Evolutionary conservation across 2,113 vertebrate species (phyloP).

Genomic region (Stigmatopora nigra): DNA sequence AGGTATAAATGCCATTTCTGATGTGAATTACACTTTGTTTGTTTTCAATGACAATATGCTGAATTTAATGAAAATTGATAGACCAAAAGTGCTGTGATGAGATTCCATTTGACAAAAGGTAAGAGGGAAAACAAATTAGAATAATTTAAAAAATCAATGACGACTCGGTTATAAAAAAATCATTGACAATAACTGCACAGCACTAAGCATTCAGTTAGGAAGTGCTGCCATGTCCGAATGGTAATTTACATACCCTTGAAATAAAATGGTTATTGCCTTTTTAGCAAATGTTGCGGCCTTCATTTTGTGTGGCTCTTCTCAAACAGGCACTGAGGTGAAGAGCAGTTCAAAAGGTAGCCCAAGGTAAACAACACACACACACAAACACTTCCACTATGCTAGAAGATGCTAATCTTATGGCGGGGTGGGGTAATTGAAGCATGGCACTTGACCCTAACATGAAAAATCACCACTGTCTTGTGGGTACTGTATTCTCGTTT

Average conservation of each 20-base stretch:
- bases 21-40: not conserved
- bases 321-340: slow-evolving; percentile 91
- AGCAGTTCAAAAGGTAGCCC: slow-evolving; percentile 77
- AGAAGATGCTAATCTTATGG: slow-evolving; percentile 25
- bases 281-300: slow-evolving; percentile 71
- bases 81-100: no score
- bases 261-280: slow-evolving; percentile 66
- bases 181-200: not conserved
- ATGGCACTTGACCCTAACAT: slow-evolving; percentile 43
- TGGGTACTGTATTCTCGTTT: slow-evolving; percentile 22
- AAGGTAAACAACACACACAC: slow-evolving; percentile 65
- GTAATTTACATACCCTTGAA: not conserved
- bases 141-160: not conserved
- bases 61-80: no score
- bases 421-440: slow-evolving; percentile 26
- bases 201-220: not conserved
- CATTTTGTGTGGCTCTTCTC: slow-evolving; percentile 63
- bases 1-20: slow-evolving; percentile 13
- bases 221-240: not conserved
- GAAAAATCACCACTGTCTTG: not conserved
- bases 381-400: slow-evolving; percentile 9
- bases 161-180: not conserved
- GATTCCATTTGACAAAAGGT: no score
- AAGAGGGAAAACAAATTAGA: no score
- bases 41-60: not conserved